Percentiles rank a stretch among this genome's conserved stretches.
These are phyloP conservation scores for Cotesia vestalis DNA, from an alignment of 1,140 invertebrate genomes.

Conservation along the genomic window DNA sequence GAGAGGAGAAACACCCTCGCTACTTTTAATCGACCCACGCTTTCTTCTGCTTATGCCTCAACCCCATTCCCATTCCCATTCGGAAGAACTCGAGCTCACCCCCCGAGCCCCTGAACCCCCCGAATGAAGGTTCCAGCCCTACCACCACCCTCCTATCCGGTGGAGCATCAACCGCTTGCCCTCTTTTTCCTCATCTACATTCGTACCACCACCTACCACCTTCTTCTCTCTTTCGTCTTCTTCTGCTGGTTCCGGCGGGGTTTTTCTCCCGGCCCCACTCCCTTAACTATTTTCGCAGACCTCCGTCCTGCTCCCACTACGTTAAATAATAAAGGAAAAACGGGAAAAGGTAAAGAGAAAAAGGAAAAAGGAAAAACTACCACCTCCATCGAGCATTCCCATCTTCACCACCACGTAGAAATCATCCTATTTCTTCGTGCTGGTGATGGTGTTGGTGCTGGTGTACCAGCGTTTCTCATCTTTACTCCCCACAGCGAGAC, in stretches of 20 bases:
- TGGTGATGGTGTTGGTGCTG: no score
- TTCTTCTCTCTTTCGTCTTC: constrained; percentile 37
- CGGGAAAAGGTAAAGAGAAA: not conserved
- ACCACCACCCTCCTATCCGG: constrained; percentile 35
- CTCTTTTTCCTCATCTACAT: constrained; percentile 52
- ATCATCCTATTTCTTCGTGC: constrained; percentile 14
- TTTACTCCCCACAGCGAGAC: constrained; percentile 15
- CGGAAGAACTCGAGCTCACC: no score
- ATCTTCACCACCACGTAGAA: constrained; percentile 18
- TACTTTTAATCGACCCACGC: constrained; percentile 68
- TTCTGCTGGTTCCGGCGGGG: constrained; percentile 28
- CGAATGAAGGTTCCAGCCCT: constrained; percentile 14
- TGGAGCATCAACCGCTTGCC: constrained; percentile 35
- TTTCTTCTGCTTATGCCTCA: constrained; percentile 66
- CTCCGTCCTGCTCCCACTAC: constrained; percentile 46
- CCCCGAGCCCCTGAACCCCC: constrained; percentile 47
- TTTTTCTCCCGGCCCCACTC: constrained; percentile 20
- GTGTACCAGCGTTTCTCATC: constrained; percentile 32
- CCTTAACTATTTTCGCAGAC: constrained; percentile 24
- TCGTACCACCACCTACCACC: constrained; percentile 40
- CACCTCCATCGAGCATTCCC: not conserved
- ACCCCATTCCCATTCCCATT: no score
- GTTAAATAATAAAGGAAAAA: not conserved
- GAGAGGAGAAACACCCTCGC: constrained; percentile 68
- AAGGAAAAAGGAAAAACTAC: not conserved